Percentiles rank a stretch among this genome's conserved stretches.
These are phyloP conservation scores for Cephus rjabovi DNA, from an alignment of 2,888 invertebrate species.

Conservation along the genomic window DNA sequence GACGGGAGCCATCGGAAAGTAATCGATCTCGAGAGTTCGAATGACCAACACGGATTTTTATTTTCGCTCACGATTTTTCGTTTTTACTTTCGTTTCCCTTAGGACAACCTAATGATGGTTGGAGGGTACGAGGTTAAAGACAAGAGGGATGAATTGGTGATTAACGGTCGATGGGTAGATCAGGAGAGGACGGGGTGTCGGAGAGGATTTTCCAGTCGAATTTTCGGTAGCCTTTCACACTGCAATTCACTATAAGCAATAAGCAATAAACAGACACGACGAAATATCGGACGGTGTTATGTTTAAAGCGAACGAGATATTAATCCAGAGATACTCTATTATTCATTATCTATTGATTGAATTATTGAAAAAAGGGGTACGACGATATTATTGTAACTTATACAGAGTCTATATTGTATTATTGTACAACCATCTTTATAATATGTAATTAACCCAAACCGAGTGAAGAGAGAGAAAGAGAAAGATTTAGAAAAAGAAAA, in stretches of 20 bases:
- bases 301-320: slow-evolving; percentile 31
- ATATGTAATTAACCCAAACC: slow-evolving; percentile 34
- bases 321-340: slow-evolving; percentile 46
- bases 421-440: slow-evolving; percentile 59
- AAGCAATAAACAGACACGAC: slow-evolving; percentile 54
- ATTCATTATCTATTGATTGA: slow-evolving; percentile 39
- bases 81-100: neutral
- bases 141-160: neutral
- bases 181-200: neutral
- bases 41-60: neutral
- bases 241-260: slow-evolving; percentile 54
- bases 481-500: slow-evolving; percentile 30
- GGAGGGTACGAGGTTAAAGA: neutral
- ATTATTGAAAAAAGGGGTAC: slow-evolving; percentile 28
- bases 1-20: neutral
- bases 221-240: slow-evolving; percentile 30
- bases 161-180: neutral
- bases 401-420: slow-evolving; percentile 64
- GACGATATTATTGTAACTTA: slow-evolving; percentile 62
- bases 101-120: neutral
- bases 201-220: slow-evolving; percentile 8
- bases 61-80: neutral
- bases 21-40: neutral
- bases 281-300: slow-evolving; percentile 28
- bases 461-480: slow-evolving; percentile 14